Conservation (phyloP, 2,888 invertebrate genomes). For the Pyralis farinalis region DNA sequence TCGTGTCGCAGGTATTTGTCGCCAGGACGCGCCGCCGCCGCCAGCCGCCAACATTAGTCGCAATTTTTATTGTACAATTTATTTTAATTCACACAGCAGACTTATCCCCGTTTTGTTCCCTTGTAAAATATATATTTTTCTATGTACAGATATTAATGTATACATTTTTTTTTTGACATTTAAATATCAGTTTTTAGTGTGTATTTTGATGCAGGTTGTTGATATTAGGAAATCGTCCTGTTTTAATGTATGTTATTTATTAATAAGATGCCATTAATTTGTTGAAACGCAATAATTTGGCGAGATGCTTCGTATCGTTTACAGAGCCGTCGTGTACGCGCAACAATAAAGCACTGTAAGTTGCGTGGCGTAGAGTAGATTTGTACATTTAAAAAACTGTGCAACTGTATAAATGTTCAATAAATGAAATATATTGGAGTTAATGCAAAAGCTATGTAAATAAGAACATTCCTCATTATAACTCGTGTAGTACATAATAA, state of each 20-base stretch:
- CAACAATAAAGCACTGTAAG: slow-evolving; percentile 62
- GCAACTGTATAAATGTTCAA: slow-evolving; percentile 44
- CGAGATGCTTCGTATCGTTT: slow-evolving; percentile 25
- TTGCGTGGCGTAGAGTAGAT: slow-evolving; percentile 44
- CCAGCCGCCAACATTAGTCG: slow-evolving; percentile 42
- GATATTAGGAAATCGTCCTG: slow-evolving; percentile 17
- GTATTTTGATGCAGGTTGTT: slow-evolving; percentile 32
- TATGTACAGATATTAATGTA: slow-evolving; percentile 43
- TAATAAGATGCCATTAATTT: slow-evolving; percentile 40
- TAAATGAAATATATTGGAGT: slow-evolving; percentile 50
- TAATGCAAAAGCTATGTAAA: slow-evolving; percentile 73
- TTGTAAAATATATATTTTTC: slow-evolving; percentile 31
- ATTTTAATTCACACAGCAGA: slow-evolving; percentile 31
- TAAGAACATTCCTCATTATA: slow-evolving; percentile 81
- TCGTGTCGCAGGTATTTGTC: slow-evolving; percentile 49
- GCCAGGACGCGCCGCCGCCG: slow-evolving; percentile 41
- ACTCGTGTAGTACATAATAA: slow-evolving; percentile 81
- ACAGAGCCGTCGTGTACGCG: slow-evolving; percentile 26
- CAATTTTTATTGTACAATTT: slow-evolving; percentile 48
- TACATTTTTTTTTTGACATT: slow-evolving; percentile 25
- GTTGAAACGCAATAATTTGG: slow-evolving; percentile 32
- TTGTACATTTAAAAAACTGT: slow-evolving; percentile 26
- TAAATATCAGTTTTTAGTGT: slow-evolving; percentile 27
- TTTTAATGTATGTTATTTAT: slow-evolving; percentile 32
- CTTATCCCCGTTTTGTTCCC: slow-evolving; percentile 10